These are phyloP conservation scores for Netelia melanura DNA, from an alignment of 2,888 invertebrate species.

Conservation along the genomic window DNA sequence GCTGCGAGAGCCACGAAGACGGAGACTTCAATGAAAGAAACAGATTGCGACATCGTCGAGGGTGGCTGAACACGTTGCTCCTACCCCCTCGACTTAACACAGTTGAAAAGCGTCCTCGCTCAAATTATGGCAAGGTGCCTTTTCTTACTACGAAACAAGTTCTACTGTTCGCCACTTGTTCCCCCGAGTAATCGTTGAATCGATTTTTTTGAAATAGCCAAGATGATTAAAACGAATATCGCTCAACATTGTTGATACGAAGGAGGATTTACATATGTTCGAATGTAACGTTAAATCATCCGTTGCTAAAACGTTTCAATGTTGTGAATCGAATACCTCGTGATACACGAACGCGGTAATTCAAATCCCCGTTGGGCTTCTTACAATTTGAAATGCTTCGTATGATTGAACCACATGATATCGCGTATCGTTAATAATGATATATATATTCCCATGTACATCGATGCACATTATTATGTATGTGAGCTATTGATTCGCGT, in stretches of 20 bases:
- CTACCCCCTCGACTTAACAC: slow-evolving; percentile 45
- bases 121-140: slow-evolving; percentile 61
- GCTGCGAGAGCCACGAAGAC: slow-evolving; percentile 52
- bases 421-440: slow-evolving; percentile 1
- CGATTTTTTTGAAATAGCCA: background rate
- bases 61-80: slow-evolving; percentile 5
- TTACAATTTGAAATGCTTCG: slow-evolving; percentile 31
- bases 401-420: slow-evolving; percentile 21
- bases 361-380: slow-evolving; percentile 44
- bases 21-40: slow-evolving; percentile 64
- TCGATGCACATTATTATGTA: too few relatives aligned
- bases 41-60: slow-evolving; percentile 45
- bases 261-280: background rate
- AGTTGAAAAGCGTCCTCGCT: slow-evolving; percentile 25
- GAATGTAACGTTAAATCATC: background rate
- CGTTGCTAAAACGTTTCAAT: background rate
- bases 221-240: too few relatives aligned
- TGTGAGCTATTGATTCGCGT: background rate
- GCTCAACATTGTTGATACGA: too few relatives aligned
- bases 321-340: background rate
- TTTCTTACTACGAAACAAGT: slow-evolving; percentile 60
- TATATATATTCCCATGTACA: background rate
- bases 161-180: slow-evolving; percentile 40
- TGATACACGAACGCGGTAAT: slow-evolving; percentile 2
- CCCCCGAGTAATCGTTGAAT: background rate